Evolutionary conservation across 1,140 invertebrate genomes (phyloP).

Genomic region (Leguminivora glycinivorella): DNA sequence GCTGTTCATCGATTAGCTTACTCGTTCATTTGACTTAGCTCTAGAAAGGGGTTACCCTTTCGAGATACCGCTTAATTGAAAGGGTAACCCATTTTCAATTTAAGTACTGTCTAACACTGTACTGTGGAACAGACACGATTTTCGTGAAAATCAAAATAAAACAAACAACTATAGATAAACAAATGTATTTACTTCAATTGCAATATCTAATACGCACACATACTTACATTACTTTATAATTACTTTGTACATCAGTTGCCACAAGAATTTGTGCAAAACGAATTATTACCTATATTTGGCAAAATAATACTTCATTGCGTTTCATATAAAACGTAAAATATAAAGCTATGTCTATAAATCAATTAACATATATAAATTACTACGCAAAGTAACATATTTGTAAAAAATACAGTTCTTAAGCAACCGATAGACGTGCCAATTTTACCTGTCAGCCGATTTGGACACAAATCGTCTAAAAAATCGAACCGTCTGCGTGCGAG

Average conservation of each 20-base stretch:
- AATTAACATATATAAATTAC: not conserved
- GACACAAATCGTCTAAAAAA: too few relatives aligned
- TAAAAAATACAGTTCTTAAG: not conserved
- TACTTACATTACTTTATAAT: constrained; percentile 11
- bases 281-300: constrained; percentile 17
- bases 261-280: constrained; percentile 22
- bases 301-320: constrained; percentile 17
- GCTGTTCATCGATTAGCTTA: too few relatives aligned
- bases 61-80: too few relatives aligned
- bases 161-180: not conserved
- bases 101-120: too few relatives aligned
- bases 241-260: constrained; percentile 21
- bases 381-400: not conserved
- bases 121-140: too few relatives aligned
- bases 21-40: too few relatives aligned
- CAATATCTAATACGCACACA: constrained; percentile 8
- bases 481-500: too few relatives aligned
- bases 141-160: not conserved
- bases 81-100: too few relatives aligned
- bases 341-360: not conserved
- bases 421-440: too few relatives aligned
- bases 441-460: too few relatives aligned
- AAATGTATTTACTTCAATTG: constrained; percentile 2
- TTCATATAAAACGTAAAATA: constrained; percentile 8
- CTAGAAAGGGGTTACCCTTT: too few relatives aligned